These are phyloP conservation scores for Oreochromis mossambicus DNA, from an alignment of 2,797 vertebrate genomes.

Conservation along the genomic window DNA sequence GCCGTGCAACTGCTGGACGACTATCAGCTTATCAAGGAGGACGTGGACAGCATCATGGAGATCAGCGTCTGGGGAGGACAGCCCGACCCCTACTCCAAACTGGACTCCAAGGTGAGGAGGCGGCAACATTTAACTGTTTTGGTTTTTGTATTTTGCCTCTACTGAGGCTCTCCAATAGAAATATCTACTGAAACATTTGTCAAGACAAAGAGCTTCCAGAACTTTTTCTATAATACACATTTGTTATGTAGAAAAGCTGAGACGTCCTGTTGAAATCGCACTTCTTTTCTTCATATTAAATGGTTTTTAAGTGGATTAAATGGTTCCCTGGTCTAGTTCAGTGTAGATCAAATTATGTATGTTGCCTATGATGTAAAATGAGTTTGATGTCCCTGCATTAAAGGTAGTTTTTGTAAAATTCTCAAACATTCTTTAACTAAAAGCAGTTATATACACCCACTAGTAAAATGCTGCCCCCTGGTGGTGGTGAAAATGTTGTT, in stretches of 20 bases:
- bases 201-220: not conserved
- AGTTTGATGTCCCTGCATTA: not conserved
- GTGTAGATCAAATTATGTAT: not conserved
- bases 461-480: not conserved
- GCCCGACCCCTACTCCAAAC: conserved; percentile 86
- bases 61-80: conserved; percentile 87
- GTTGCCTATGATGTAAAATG: not conserved
- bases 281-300: not conserved
- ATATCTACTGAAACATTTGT: not conserved
- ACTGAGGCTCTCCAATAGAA: not conserved
- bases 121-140: not conserved
- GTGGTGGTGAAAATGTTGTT: not conserved
- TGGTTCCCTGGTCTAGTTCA: not conserved
- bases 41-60: conserved; percentile 97
- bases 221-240: not conserved
- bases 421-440: not conserved
- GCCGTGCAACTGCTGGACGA: conserved; percentile 86
- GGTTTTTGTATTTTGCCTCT: not conserved
- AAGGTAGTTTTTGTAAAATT: not conserved
- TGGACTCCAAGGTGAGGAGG: conserved; percentile 88
- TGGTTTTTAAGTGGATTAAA: not conserved
- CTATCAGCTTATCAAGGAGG: conserved; percentile 91
- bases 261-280: not conserved
- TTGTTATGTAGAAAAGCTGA: not conserved
- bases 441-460: not conserved